A percentile compares a stretch with the other conserved stretches of the same genome.
Evolutionary conservation across 2,113 vertebrate species (phyloP).

Genomic region (Myxocyprinus asiaticus): DNA sequence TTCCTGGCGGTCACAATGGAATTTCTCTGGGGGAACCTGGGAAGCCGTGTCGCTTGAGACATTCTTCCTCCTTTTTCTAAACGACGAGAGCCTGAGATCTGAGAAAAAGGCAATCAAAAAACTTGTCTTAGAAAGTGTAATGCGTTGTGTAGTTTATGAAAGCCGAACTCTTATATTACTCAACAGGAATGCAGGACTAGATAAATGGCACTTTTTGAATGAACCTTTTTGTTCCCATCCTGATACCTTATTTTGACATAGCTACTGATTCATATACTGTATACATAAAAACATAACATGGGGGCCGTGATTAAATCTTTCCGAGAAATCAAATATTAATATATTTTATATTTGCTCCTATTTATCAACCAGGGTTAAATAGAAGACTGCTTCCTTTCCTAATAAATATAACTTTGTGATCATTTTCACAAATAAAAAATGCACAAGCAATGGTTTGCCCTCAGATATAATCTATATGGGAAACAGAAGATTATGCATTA

Average conservation of each 20-base stretch:
- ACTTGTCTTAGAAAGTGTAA: constrained; percentile 62
- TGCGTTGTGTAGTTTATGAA: constrained; percentile 62
- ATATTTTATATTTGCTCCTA: too few species aligned
- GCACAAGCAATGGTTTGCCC: too few species aligned
- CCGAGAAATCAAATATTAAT: too few species aligned
- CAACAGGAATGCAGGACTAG: constrained; percentile 58
- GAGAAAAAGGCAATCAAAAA: constrained; percentile 69
- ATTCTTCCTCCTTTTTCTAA: constrained; percentile 64
- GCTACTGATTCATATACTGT: too few species aligned
- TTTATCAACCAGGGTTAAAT: neutral
- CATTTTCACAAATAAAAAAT: neutral
- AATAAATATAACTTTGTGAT: too few species aligned
- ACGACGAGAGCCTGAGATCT: constrained; percentile 61
- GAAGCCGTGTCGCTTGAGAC: constrained; percentile 72
- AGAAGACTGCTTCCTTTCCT: neutral
- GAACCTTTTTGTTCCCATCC: constrained; percentile 41
- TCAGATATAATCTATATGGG: too few species aligned
- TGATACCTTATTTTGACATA: neutral
- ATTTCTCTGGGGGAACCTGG: constrained; percentile 70
- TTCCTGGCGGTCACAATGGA: constrained; percentile 57
- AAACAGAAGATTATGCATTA: too few species aligned
- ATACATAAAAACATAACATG: too few species aligned
- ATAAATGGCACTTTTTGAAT: constrained; percentile 6
- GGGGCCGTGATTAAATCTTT: too few species aligned
- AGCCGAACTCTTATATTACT: constrained; percentile 67